Percentiles rank a stretch among this genome's conserved stretches.
Conservation (phyloP, 2,888 invertebrate genomes). For the Habrosyne pyritoides region DNA sequence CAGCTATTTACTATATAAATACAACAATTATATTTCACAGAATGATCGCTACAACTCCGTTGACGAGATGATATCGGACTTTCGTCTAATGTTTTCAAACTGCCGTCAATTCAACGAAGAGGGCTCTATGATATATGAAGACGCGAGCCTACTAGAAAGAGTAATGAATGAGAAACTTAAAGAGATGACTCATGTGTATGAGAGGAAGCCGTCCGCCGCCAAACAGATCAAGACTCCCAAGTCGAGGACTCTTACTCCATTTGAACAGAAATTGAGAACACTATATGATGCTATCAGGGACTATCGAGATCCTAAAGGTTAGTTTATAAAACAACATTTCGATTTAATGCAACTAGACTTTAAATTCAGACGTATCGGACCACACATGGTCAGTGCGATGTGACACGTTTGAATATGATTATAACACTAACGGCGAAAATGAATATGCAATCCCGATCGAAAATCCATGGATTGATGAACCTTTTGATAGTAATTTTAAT, state of each 20-base stretch:
- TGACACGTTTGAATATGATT: no score
- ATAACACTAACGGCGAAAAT: no score
- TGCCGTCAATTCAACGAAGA: constrained; percentile 98
- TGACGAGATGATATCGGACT: constrained; percentile 94
- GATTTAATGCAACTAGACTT: no score
- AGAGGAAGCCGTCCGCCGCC: constrained; percentile 70
- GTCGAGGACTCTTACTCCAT: constrained; percentile 78
- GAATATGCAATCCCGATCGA: no score
- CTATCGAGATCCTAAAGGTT: constrained; percentile 85
- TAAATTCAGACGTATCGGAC: no score
- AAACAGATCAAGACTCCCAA: constrained; percentile 74
- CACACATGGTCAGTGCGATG: no score
- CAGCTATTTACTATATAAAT: no score
- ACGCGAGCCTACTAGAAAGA: constrained; percentile 94
- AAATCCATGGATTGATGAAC: no score
- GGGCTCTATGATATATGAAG: constrained; percentile 97
- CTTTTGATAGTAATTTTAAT: no score
- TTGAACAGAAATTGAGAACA: constrained; percentile 91
- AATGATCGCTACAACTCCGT: constrained; percentile 91
- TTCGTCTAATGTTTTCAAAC: constrained; percentile 97
- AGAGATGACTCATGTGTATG: constrained; percentile 86
- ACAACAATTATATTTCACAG: constrained; percentile 35
- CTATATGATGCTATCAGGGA: constrained; percentile 95
- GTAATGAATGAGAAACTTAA: constrained; percentile 92
- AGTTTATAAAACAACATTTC: no score